These are phyloP conservation scores for Hippocampus guttulatus DNA, from an alignment of 2,113 vertebrate genomes.

Conservation along the genomic window DNA sequence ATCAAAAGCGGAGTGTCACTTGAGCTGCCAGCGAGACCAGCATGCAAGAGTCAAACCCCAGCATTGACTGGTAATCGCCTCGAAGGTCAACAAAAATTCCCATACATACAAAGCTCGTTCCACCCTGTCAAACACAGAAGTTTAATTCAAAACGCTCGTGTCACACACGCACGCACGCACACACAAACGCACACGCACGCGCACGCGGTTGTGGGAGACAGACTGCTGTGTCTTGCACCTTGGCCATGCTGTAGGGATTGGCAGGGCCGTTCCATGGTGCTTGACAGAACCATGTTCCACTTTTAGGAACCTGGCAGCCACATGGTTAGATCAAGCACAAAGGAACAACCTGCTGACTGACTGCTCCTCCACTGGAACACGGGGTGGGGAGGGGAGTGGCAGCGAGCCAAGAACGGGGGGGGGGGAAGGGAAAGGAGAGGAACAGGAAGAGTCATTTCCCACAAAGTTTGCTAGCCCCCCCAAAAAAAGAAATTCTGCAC, in stretches of 20 bases:
- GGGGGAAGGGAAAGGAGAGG: conserved; percentile 51
- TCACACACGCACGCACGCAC: conserved; percentile 3
- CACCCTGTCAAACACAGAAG: conserved; percentile 16
- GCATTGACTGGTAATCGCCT: conserved; percentile 11
- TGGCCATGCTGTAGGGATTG: conserved; percentile 95
- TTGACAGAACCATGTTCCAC: conserved; percentile 99
- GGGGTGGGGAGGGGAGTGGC: conserved; percentile 21
- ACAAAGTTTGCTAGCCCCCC: neutral
- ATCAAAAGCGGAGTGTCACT: conserved; percentile 34
- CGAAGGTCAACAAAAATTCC: neutral
- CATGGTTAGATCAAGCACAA: conserved; percentile 99
- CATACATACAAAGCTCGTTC: neutral
- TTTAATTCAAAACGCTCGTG: conserved; percentile 20
- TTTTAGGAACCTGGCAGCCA: conserved; percentile 91
- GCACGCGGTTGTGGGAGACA: neutral
- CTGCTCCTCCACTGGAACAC: conserved; percentile 90
- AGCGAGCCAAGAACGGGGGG: conserved; percentile 40
- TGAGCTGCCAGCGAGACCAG: neutral
- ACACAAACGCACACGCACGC: neutral
- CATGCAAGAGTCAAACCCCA: conserved; percentile 12
- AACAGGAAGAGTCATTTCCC: conserved; percentile 9
- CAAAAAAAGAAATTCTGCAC: neutral
- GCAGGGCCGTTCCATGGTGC: conserved; percentile 99
- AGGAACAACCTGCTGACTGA: conserved; percentile 98
- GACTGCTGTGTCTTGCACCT: conserved; percentile 73